Base-by-base conservation (phyloP, 2,888 invertebrate genomes). In the Bellardia bayeri region DNA sequence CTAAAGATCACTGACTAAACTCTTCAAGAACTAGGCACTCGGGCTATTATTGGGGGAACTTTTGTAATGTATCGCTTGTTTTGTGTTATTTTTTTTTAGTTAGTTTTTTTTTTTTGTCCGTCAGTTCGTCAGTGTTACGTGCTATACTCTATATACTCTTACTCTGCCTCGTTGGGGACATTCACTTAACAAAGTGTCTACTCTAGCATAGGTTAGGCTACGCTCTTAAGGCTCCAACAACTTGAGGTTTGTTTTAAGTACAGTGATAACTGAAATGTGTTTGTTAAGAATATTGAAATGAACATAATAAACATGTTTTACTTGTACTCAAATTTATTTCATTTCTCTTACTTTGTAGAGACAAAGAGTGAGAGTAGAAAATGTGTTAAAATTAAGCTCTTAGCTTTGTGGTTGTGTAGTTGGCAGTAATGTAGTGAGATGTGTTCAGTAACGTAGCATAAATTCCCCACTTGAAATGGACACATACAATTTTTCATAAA, bases 1-100 rank as follows among this genome's bases (percentile, higher is more conserved):
- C 90, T 90, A 90, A 91, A 91, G 92, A 93, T 92, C 93, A 91
- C 91, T 91, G 92, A 93, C 92, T 92, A 91, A 93, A 91, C 90
- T 88, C 86, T 86, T 88, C 71, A 82, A 82, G 85, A 86, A 85
- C 76, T 82, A 82, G 69, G 54, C 74, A 82, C 72, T 51, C 66
- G 66, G 84, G 42, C 82, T 85, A 82, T 78, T 56, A 81, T 78
- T 87, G 81, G 84, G 64, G 58, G 72, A 87, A 74, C 14, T 82
- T 56, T 76, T 84, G 69, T 83, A 79, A 79, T 79, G 72, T 68
- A 56, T 79, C 64, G 71, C 56, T 83, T 78, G 40, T 56, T 72
- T 84, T 71, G 11, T 33, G 40, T 58, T n/a, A 49, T 64, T 68
- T 84, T 45, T 9, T 8, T n/a, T n/a, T n/a, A n/a, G 40, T 58